Base-by-base conservation (phyloP, 2,888 invertebrate genomes). In the Allophyes oxyacanthae region DNA sequence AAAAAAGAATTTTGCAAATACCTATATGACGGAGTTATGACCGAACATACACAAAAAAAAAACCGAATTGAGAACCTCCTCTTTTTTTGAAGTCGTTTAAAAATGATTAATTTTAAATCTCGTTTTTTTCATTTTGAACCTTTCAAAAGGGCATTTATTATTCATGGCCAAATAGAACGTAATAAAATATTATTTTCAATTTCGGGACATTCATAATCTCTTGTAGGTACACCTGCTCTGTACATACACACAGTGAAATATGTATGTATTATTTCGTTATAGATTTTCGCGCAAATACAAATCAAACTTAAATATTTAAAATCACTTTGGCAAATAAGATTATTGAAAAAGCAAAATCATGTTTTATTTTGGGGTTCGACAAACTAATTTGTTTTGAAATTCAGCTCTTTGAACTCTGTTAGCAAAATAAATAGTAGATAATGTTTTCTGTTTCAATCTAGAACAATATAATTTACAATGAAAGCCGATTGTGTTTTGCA, bases 61-160 rank as follows among this genome's bases (percentile, higher is more conserved):
- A n/a, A n/a, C n/a, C n/a, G n/a, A n/a, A n/a, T n/a, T n/a, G n/a
- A n/a, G n/a, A n/a, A n/a, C n/a, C n/a, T n/a, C n/a, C n/a, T n/a
- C n/a, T n/a, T n/a, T n/a, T n/a, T n/a, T n/a, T n/a, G n/a, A n/a
- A n/a, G n/a, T n/a, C n/a, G n/a, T n/a, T n/a, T n/a, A n/a, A n/a
- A n/a, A n/a, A n/a, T n/a, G n/a, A n/a, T n/a, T n/a, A n/a, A 59
- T 61, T 68, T 62, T 44, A 63, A 50, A 56, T 30, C 15, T 38
- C 36, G 7, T n/a, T 61, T 50, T 67, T 61, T 50, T 72, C 48
- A 64, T 72, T 64, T 57, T 33, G 48, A 75, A 44, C 45, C 58
- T 61, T 64, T 67, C 53, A 75, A 14, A 48, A 54, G 14, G 28
- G 13, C 9, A 30, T 70, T 54, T 33, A 55, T 75, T 63, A 61